Evolutionary conservation across 2,113 vertebrate genomes (phyloP).

Genomic region (Entelurus aequoreus): DNA sequence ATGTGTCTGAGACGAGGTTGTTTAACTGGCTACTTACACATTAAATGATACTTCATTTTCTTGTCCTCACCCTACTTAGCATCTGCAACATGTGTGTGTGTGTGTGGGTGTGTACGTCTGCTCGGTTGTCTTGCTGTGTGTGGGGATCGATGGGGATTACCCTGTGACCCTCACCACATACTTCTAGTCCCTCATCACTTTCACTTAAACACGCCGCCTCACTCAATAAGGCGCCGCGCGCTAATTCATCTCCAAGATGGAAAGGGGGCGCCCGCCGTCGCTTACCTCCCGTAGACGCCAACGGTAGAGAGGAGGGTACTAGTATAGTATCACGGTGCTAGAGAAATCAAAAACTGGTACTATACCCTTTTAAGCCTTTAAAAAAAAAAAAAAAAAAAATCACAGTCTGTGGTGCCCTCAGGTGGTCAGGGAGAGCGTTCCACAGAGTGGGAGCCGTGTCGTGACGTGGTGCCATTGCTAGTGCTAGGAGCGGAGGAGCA

Average conservation of each 20-base stretch:
- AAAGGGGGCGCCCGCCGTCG: constrained; percentile 60
- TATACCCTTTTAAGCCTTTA: no score
- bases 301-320: no score
- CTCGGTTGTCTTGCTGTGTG: constrained; percentile 46
- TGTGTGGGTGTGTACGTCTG: constrained; percentile 20
- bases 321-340: no score
- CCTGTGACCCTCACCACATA: constrained; percentile 66
- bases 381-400: no score
- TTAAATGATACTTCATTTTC: constrained; percentile 46
- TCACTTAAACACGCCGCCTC: constrained; percentile 68
- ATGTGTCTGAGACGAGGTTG: constrained; percentile 20
- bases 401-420: no score
- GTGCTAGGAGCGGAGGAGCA: no score
- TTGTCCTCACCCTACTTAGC: constrained; percentile 36
- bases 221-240: constrained; percentile 63
- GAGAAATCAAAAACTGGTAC: no score
- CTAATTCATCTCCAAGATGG: constrained; percentile 99
- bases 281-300: no score
- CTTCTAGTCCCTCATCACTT: constrained; percentile 77
- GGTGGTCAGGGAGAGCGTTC: no score
- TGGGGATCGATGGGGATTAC: constrained; percentile 70
- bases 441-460: no score
- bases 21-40: constrained; percentile 35
- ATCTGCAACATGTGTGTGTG: constrained; percentile 9
- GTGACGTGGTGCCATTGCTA: no score